Evolutionary conservation across 37 sponge, comb jelly and placozoan genomes (phyloP).

Genomic region (Beroe ovata): DNA sequence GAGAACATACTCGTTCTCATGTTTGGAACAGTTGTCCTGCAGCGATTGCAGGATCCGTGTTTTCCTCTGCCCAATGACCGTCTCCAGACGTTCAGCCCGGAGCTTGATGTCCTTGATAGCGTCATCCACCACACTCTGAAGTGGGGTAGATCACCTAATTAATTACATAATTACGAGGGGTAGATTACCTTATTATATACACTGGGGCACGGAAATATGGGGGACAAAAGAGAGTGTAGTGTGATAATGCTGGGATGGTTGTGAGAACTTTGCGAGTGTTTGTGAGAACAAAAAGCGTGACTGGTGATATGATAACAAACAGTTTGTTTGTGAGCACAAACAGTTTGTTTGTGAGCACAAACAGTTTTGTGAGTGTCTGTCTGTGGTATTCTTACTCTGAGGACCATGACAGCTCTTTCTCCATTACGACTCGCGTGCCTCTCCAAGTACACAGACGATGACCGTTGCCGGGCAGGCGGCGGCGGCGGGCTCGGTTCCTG

Average conservation of each 20-base stretch:
- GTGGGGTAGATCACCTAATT: too few species aligned
- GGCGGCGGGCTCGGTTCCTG: not conserved
- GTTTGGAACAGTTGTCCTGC: not conserved
- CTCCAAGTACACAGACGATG: not conserved
- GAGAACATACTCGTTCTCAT: not conserved
- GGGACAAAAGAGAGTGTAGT: too few species aligned
- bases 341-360: too few species aligned
- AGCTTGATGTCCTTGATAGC: not conserved
- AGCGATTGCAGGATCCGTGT: not conserved
- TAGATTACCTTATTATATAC: too few species aligned
- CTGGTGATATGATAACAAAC: too few species aligned
- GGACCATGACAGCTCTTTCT: not conserved
- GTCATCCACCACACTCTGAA: slow-evolving; percentile 7
- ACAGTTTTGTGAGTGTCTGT: too few species aligned
- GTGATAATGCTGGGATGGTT: too few species aligned
- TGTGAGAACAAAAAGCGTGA: too few species aligned
- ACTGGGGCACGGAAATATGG: too few species aligned
- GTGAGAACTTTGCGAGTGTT: too few species aligned
- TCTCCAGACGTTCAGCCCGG: not conserved
- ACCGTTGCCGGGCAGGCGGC: not conserved
- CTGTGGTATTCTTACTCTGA: slow-evolving; percentile 19
- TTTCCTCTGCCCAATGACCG: slow-evolving; percentile 3
- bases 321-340: too few species aligned
- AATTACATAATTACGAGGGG: too few species aligned
- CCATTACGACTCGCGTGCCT: not conserved